Base-by-base conservation (phyloP, 2,113 vertebrate species). In the Corythornis vintsioides region DNA sequence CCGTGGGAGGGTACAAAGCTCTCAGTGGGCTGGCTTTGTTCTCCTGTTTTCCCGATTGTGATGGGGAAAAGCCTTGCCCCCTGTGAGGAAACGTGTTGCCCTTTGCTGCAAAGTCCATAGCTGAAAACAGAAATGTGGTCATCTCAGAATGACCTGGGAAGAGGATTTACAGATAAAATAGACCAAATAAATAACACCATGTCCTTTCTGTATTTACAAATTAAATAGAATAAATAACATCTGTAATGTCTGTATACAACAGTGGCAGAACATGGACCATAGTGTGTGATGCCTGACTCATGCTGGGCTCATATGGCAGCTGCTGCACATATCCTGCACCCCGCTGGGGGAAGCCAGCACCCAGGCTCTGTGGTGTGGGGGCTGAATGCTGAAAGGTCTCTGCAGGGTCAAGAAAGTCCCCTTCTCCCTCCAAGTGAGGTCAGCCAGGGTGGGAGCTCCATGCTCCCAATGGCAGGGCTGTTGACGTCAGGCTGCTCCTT, bases 211-310 rank as follows among this genome's bases (percentile, higher is more conserved):
- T 94, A 96, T 95, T 96, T 95, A 79, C 42, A 85, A 90, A 76
- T 15, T 35, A 89, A 95, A 90, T 42, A 50, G 47, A 92, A 96
- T 95, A 95, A 96, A 96, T 96, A 96, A 85, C 0, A 9, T 61
- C 87, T 64, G 40, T 96, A 96, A 85, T 0, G 8, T 61, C 87
- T 61, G 40, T 31, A 6, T 1, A 15, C 43, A 16, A 5, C 0
- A 88, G 50, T 1, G 35, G 48, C n/a, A 10, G 61, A 22, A 64
- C 59, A 13, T 0, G 35, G 83, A 59, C 31, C 47, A 33, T 40
- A 74, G 91, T n/a, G 89, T 29, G 76, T 22, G 45, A 52, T 25
- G 47, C 70, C 38, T 13, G 69, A 21, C 69, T 67, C 15, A 0
- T 1, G 12, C 87, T 33, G 40, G 56, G 74, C 60, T 52, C 3